Base-by-base conservation (phyloP, 1,140 invertebrate genomes). In the Ostrea denselamellosa region DNA sequence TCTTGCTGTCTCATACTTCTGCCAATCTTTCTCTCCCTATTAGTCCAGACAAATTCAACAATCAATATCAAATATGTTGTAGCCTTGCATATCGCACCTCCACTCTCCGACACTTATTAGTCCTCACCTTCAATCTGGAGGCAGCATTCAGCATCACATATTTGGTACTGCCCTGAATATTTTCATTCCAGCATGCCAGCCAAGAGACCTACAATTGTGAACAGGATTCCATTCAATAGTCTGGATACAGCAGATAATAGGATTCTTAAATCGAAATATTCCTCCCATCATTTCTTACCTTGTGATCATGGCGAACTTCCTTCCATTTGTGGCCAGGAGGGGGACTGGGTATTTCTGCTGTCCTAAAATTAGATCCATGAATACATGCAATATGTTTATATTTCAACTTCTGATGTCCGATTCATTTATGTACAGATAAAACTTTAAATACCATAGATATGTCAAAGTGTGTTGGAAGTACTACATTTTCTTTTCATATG, bases 71-170 rank as follows among this genome's bases (percentile, higher is more conserved):
- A 52, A 52, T 14, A 81, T 28, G 25, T 81, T n/a, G n/a, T 22
- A 28, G 12, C 8, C n/a, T n/a, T 28, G 14, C 22, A 34, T 28
- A 19, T 58, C 9, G 22, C 22, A 8, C 2, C 14, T 71, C 25
- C 22, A 71, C 12, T 34, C 8, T 28, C 10, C 28, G 12, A 52
- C 17, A n/a, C 17, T 52, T 2, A 25, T 19, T 52, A 22, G 8
- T 53, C 51, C 83, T 85, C 87, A 93, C 95, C 92, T 99, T 99
- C n/a, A 99, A 95, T 95, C 99, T 98, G n/a, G 98, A 99, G 86
- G 98, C 98, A 52, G 99, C 98, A 96, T 99, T 99, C 91, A 99
- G 96, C 99, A 99, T 99, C 52, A 99, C 97, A 95, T 99, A 99
- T 95, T 99, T 99, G 0, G 97, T 98, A 95, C 98, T 97, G 0